Base-by-base conservation (phyloP, 30 jellyfish, hydroid and myxozoan genomes). In the Nemopilema nomurai region DNA sequence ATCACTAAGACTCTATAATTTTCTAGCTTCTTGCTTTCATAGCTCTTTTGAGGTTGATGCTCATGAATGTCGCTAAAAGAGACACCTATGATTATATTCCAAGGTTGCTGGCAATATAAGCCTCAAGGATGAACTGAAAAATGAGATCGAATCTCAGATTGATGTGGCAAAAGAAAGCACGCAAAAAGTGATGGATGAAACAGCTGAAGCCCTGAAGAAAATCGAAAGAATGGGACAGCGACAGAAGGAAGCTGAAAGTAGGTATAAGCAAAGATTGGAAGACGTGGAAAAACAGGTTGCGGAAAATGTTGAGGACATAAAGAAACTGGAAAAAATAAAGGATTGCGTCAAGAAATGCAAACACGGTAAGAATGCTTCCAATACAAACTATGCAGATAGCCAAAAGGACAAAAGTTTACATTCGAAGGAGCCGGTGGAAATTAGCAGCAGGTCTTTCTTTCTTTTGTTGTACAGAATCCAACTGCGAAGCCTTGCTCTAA, bases 41-140 rank as follows among this genome's bases (percentile, higher is more conserved):
- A n/a, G n/a, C n/a, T n/a, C n/a, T n/a, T n/a, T n/a, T n/a, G n/a
- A n/a, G n/a, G n/a, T n/a, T n/a, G n/a, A n/a, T n/a, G n/a, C n/a
- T n/a, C n/a, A n/a, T n/a, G n/a, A n/a, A n/a, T n/a, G n/a, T n/a
- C n/a, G n/a, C n/a, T n/a, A n/a, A n/a, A n/a, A n/a, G n/a, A n/a
- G n/a, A n/a, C n/a, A n/a, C n/a, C n/a, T n/a, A n/a, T n/a, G n/a
- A n/a, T n/a, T n/a, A n/a, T n/a, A n/a, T n/a, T n/a, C n/a, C 6
- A 41, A 41, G 83, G 83, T 73, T 30, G 83, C 70, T 73, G 83
- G 41, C 16, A 73, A 73, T 32, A 0, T 73, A 31, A 73, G 69
- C 20, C 33, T 73, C 18, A 65, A 65, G 18, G 68, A 73, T 31
- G 83, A 73, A 31, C 32, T 73, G 8, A 29, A 30, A 22, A 29